Evolutionary conservation across 2,888 invertebrate genomes (phyloP).

Genomic region (Scrobipalpa atriplicella): DNA sequence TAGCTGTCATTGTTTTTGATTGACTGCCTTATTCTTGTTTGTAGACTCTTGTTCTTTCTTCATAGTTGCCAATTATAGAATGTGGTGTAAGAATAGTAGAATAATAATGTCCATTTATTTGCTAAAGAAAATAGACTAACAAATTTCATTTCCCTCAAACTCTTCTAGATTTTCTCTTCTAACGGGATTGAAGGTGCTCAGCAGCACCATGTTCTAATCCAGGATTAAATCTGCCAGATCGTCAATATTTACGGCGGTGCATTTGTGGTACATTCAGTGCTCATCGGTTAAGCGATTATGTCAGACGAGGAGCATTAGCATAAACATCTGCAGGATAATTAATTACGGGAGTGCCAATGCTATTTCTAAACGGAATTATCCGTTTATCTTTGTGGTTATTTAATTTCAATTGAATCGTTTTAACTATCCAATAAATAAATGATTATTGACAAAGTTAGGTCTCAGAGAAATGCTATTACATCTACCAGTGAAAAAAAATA

Average conservation of each 20-base stretch:
- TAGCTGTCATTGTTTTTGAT: background rate
- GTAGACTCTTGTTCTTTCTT: background rate
- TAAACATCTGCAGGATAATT: constrained; percentile 19
- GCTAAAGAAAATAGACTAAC: too few relatives aligned
- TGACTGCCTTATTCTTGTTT: background rate
- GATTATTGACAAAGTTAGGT: too few relatives aligned
- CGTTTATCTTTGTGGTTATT: background rate
- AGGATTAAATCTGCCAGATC: background rate
- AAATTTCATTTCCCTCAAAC: too few relatives aligned
- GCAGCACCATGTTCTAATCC: background rate
- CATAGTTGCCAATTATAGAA: background rate
- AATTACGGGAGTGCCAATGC: constrained; percentile 5
- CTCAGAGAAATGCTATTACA: too few relatives aligned
- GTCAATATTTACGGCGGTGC: background rate
- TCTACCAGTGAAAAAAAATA: too few relatives aligned
- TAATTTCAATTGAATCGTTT: background rate
- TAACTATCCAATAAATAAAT: background rate
- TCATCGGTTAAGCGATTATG: constrained; percentile 14
- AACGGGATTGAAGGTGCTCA: background rate
- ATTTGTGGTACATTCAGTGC: background rate
- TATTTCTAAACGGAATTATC: constrained; percentile 7
- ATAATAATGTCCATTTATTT: background rate
- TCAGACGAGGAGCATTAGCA: constrained; percentile 7
- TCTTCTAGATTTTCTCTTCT: too few relatives aligned
- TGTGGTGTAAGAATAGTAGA: background rate